These are phyloP conservation scores for Nymphicus hollandicus DNA, from an alignment of 2,113 vertebrate genomes.

Conservation along the genomic window DNA sequence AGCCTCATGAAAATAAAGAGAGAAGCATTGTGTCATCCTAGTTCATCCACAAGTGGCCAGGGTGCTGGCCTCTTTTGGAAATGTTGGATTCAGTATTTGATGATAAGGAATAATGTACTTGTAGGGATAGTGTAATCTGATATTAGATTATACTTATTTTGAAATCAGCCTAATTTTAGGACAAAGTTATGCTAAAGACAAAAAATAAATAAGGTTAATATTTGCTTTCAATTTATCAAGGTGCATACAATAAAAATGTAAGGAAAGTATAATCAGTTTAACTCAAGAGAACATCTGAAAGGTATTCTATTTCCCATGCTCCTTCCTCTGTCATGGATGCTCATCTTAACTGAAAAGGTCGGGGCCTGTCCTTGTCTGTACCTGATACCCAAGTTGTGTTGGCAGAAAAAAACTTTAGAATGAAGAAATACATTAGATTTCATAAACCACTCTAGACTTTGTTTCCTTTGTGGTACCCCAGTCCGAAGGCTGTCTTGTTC, in stretches of 20 bases:
- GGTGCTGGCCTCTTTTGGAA: background rate
- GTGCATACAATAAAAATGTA: background rate
- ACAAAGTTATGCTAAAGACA: background rate
- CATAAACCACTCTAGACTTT: background rate
- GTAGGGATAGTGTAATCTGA: background rate
- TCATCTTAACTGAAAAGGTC: background rate
- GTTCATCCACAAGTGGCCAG: background rate
- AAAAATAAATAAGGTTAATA: background rate
- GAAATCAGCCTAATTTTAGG: background rate
- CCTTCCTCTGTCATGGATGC: background rate
- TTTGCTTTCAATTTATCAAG: background rate
- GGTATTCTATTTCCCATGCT: background rate
- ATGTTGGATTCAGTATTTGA: background rate
- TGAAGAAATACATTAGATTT: background rate
- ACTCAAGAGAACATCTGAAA: background rate
- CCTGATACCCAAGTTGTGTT: background rate
- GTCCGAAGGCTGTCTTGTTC: constrained; percentile 10
- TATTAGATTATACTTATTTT: background rate
- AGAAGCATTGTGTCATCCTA: background rate
- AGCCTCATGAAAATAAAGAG: background rate
- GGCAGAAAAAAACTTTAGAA: background rate
- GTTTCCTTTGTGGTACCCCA: background rate
- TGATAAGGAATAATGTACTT: background rate
- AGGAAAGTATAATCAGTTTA: background rate
- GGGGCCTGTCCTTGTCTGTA: background rate